Conservation (phyloP, 2,888 invertebrate genomes). For the Tridacna gigas region DNA sequence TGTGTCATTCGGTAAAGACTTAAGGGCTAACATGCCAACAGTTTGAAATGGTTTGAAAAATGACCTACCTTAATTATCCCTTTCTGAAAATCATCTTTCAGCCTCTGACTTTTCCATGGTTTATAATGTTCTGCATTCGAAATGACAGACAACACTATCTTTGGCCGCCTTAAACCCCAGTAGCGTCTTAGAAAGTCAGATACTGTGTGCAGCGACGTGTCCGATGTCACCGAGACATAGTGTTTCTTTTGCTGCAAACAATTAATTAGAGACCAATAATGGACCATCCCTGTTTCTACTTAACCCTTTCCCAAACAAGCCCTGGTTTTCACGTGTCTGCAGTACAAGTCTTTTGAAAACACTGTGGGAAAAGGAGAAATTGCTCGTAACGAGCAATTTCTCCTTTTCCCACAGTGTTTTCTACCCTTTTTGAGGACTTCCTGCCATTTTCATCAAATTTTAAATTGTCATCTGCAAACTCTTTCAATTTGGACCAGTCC, state of each 20-base stretch:
- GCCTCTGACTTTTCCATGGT: constrained; percentile 70
- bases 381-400: not conserved
- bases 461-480: too few relatives aligned
- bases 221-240: constrained; percentile 71
- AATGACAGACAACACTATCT: constrained; percentile 76
- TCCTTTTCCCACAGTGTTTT: not conserved
- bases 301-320: not conserved
- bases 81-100: constrained; percentile 77
- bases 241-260: constrained; percentile 69
- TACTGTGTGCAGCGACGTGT: constrained; percentile 67
- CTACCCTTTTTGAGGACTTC: not conserved
- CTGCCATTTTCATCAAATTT: too few relatives aligned
- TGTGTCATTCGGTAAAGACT: too few relatives aligned
- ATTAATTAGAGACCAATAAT: not conserved
- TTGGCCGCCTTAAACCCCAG: constrained; percentile 76
- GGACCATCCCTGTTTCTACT: not conserved
- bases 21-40: too few relatives aligned
- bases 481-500: too few relatives aligned
- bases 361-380: not conserved
- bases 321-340: not conserved
- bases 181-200: constrained; percentile 73
- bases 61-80: constrained; percentile 76
- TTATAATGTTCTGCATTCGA: constrained; percentile 71
- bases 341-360: not conserved
- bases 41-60: too few relatives aligned